Base-by-base conservation (phyloP, 2,113 vertebrate genomes). In the Micromys minutus region DNA sequence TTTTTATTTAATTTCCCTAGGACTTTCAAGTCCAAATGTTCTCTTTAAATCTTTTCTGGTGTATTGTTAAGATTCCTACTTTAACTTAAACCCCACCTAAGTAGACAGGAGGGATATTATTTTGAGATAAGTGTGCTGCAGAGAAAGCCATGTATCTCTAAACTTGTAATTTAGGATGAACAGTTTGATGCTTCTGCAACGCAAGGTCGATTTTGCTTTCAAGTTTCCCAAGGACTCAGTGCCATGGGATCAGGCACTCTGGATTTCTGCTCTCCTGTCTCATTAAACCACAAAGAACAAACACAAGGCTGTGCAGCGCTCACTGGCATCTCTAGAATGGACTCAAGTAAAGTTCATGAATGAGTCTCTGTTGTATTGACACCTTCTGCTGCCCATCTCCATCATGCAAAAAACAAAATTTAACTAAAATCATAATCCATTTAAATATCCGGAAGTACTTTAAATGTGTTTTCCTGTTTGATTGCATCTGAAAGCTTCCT, bases 1-100 rank as follows among this genome's bases (percentile, higher is more conserved):
- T 57, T 94, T 90, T 94, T 96, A 94, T 94, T 84, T 89, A 94
- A 89, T 29, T 17, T 89, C 0, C 0, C 77, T 96, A 92, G 94
- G 83, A 85, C 97, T 85, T 97, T 96, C 0, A 1, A 89, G 39
- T 69, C 47, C 34, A 77, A 95, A 89, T 93, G 34, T 87, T 94
- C 93, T 3, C 3, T 50, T 50, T 50, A 15, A 52, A 87, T 91
- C n/a, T 97, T 8, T 1, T 59, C 8, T 69, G 67, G n/a, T 89
- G 6, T 79, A 34, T n/a, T 86, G 55, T 86, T 90, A 91, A 7
- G n/a, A 89, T 93, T 94, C 15, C 21, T 74, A 80, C n/a, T 75
- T 1, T 91, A 97, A 90, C 96, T 94, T 57, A 90, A 95, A 42
- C 72, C 5, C 21, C 11, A 69, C 34, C 6, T 89, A 26, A 87